Conservation (phyloP, 2,113 vertebrate genomes). For the Myrmecobius fasciatus region DNA sequence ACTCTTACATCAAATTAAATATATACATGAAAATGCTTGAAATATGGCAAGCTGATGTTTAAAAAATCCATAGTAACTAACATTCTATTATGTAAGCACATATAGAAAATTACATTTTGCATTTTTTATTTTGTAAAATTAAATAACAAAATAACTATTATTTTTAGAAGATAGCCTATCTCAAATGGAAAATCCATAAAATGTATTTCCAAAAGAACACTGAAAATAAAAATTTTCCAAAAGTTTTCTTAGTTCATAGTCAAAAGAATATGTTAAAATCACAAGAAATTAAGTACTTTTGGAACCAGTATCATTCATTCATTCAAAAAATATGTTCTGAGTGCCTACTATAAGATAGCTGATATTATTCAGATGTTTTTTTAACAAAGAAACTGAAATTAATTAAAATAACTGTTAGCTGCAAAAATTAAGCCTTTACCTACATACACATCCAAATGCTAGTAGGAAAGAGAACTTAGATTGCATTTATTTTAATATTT, state of each 20-base stretch:
- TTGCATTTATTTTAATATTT: slow-evolving; percentile 9
- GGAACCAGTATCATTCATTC: slow-evolving; percentile 21
- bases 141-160: too few relatives aligned
- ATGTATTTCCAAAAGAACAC: slow-evolving; percentile 11
- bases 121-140: slow-evolving; percentile 42
- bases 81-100: background rate
- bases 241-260: slow-evolving; percentile 17
- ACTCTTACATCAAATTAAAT: slow-evolving; percentile 20
- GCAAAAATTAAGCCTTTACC: slow-evolving; percentile 41
- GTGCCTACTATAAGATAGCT: background rate
- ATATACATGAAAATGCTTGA: slow-evolving; percentile 27
- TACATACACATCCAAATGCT: background rate
- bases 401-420: slow-evolving; percentile 27
- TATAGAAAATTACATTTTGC: background rate
- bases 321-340: slow-evolving; percentile 38
- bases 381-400: slow-evolving; percentile 52
- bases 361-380: background rate
- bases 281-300: background rate
- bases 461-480: background rate
- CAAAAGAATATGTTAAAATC: background rate
- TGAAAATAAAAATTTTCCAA: slow-evolving; percentile 35
- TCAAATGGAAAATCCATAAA: slow-evolving; percentile 52
- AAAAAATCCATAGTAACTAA: background rate
- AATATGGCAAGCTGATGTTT: background rate
- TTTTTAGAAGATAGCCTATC: too few relatives aligned